These are phyloP conservation scores for Cnemophilus loriae DNA, from an alignment of 2,113 vertebrate genomes.

Conservation along the genomic window DNA sequence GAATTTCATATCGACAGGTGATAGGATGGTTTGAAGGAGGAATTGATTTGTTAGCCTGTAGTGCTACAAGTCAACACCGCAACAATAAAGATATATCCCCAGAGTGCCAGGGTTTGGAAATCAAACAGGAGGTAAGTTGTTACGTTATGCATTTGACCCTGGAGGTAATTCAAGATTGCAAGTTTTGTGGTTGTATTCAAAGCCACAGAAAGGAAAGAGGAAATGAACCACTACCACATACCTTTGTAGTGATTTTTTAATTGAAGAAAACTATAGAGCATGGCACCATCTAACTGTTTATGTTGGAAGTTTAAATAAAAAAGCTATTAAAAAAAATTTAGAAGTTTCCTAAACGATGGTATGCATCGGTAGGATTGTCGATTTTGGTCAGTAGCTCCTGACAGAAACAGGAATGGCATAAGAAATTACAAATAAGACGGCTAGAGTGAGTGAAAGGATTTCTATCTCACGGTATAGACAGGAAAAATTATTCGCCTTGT, in stretches of 20 bases:
- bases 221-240: not conserved
- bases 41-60: slow-evolving; percentile 79
- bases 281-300: not conserved
- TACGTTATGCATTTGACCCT: slow-evolving; percentile 69
- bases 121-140: slow-evolving; percentile 70
- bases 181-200: slow-evolving; percentile 6
- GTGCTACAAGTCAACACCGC: slow-evolving; percentile 62
- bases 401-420: not conserved
- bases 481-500: slow-evolving; percentile 32
- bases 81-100: slow-evolving; percentile 70
- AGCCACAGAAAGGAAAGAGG: slow-evolving; percentile 2
- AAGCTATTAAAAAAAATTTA: not conserved
- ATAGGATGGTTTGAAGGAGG: slow-evolving; percentile 74
- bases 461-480: not conserved
- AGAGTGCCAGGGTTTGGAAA: slow-evolving; percentile 51
- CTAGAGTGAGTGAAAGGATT: not conserved
- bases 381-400: not conserved
- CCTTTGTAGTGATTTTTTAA: not conserved
- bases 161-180: slow-evolving; percentile 46
- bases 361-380: not conserved
- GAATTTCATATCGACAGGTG: slow-evolving; percentile 73
- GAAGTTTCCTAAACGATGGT: not conserved
- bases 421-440: not conserved
- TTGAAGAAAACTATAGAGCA: not conserved
- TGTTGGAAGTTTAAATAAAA: not conserved